A percentile compares a stretch with the other conserved stretches of the same genome.
Conservation (phyloP, 2,113 vertebrate species). For the Cyphomyrus discorhynchus region DNA sequence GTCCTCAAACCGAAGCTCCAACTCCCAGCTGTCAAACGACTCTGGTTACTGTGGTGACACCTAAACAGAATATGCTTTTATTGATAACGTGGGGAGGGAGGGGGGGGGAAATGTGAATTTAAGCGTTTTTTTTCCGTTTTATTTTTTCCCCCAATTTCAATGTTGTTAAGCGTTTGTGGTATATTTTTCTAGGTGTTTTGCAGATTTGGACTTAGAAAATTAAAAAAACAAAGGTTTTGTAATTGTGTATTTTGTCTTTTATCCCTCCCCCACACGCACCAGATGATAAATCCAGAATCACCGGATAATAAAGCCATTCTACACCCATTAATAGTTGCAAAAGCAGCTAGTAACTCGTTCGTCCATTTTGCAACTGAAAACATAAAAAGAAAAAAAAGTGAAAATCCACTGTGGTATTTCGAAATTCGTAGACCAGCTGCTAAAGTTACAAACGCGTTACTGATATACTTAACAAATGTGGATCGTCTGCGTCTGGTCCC, state of each 20-base stretch:
- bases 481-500: not conserved
- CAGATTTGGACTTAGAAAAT: conserved; percentile 69
- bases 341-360: not conserved
- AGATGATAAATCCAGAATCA: not conserved
- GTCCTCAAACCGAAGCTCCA: conserved; percentile 78
- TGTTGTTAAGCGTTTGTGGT: conserved; percentile 71
- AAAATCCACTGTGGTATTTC: not conserved
- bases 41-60: conserved; percentile 89
- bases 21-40: conserved; percentile 87
- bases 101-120: conserved; percentile 37
- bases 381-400: no score
- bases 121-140: conserved; percentile 22
- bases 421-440: not conserved
- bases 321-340: not conserved
- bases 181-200: conserved; percentile 82
- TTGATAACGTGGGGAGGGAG: conserved; percentile 16
- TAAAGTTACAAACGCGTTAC: not conserved
- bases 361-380: not conserved
- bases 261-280: not conserved
- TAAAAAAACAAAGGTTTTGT: conserved; percentile 64
- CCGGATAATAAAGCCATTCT: not conserved
- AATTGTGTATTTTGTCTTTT: conserved; percentile 26
- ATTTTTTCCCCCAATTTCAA: conserved; percentile 48
- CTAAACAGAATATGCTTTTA: conserved; percentile 60
- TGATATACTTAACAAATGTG: not conserved